These are phyloP conservation scores for Pituophis catenifer DNA, from an alignment of 2,113 vertebrate genomes.

Conservation along the genomic window DNA sequence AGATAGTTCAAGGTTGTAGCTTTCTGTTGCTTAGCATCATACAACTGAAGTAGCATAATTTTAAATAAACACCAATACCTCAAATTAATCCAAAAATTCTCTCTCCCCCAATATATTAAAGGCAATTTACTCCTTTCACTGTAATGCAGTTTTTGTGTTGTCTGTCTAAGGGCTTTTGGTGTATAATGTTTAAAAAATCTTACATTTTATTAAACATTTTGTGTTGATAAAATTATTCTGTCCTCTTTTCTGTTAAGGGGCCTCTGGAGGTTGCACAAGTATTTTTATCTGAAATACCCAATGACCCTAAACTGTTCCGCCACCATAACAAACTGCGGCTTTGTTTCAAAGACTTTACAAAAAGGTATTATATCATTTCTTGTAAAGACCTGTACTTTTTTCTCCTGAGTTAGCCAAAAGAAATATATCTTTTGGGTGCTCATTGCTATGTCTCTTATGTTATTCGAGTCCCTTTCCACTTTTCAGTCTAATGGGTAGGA, in stretches of 20 bases:
- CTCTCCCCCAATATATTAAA: conserved; percentile 2
- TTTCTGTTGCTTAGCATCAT: background rate
- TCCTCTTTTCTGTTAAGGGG: conserved; percentile 74
- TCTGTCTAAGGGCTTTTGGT: background rate
- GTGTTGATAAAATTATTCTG: background rate
- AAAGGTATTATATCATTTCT: conserved; percentile 77
- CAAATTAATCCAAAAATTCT: background rate
- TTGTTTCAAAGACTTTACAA: conserved; percentile 99
- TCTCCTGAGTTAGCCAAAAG: background rate
- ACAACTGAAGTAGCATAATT: background rate
- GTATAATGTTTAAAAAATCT: background rate
- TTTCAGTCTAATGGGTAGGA: background rate
- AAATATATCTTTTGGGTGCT: background rate
- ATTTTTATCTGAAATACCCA: conserved; percentile 96
- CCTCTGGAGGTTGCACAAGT: conserved; percentile 98
- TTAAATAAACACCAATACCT: background rate
- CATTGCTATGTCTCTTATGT: background rate
- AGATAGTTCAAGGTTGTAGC: background rate
- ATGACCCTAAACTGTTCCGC: conserved; percentile 94
- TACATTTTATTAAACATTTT: conserved; percentile 12
- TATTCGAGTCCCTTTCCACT: background rate
- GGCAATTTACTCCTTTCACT: background rate
- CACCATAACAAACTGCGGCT: conserved; percentile 98
- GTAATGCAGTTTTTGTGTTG: background rate
- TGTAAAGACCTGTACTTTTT: background rate